These are phyloP conservation scores for Antheraea assamensis DNA, from an alignment of 2,888 invertebrate species.

Conservation along the genomic window DNA sequence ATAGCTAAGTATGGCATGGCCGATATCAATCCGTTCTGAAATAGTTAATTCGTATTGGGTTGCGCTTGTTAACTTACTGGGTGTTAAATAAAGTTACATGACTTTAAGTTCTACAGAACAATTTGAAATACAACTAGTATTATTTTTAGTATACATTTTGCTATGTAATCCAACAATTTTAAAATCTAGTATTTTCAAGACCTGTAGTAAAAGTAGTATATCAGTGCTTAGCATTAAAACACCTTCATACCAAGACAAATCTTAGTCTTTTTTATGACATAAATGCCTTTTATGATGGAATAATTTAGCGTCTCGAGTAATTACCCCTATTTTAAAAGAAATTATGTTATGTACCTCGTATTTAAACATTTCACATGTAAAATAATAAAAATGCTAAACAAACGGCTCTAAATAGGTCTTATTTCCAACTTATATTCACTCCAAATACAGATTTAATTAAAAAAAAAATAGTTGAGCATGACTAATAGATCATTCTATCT, in stretches of 20 bases:
- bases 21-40: conserved; percentile 83
- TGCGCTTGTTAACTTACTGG: not conserved
- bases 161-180: too few species aligned
- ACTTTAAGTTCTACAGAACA: not conserved
- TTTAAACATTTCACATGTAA: too few species aligned
- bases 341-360: not conserved
- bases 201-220: too few species aligned
- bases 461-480: not conserved
- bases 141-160: too few species aligned
- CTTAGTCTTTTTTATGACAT: not conserved
- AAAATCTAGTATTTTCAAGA: too few species aligned
- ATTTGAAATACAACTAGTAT: too few species aligned
- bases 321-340: not conserved
- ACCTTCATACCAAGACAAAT: too few species aligned
- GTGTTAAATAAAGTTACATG: not conserved
- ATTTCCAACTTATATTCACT: not conserved
- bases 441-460: not conserved
- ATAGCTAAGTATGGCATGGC: conserved; percentile 87
- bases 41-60: not conserved
- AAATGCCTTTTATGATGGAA: not conserved
- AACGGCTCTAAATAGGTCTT: too few species aligned
- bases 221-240: too few species aligned
- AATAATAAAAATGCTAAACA: not conserved
- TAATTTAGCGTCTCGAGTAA: not conserved
- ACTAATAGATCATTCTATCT: not conserved